These are phyloP conservation scores for Diabrotica balteata DNA, from an alignment of 2,888 invertebrate species.

Conservation along the genomic window DNA sequence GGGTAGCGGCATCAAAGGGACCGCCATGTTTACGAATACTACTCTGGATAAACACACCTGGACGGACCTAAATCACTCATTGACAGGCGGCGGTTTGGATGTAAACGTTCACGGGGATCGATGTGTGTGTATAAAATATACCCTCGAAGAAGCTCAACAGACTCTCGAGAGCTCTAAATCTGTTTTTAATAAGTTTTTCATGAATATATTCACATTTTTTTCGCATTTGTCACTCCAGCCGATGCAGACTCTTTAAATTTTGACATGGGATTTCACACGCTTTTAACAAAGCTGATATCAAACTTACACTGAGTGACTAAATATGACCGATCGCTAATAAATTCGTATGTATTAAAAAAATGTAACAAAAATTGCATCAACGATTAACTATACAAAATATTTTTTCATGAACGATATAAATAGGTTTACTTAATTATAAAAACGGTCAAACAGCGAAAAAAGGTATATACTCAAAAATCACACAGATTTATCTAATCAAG, in stretches of 20 bases:
- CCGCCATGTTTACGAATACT: slow-evolving; percentile 55
- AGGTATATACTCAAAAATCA: too few species aligned
- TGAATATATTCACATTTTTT: slow-evolving; percentile 24
- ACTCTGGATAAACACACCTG: slow-evolving; percentile 59
- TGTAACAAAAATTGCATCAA: too few species aligned
- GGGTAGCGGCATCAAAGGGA: slow-evolving; percentile 50
- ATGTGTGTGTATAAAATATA: slow-evolving; percentile 13
- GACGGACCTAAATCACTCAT: slow-evolving; percentile 55
- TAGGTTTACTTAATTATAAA: too few species aligned
- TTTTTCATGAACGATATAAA: too few species aligned
- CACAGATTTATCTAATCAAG: too few species aligned
- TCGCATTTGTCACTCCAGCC: slow-evolving; percentile 17
- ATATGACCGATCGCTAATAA: too few species aligned
- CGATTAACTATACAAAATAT: too few species aligned
- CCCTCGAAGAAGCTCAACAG: slow-evolving; percentile 19
- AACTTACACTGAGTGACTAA: too few species aligned
- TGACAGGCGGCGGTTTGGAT: slow-evolving; percentile 20
- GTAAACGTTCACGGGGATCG: slow-evolving; percentile 19
- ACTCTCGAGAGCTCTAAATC: slow-evolving; percentile 25
- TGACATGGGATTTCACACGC: background rate
- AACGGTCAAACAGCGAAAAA: too few species aligned
- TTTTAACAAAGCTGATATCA: too few species aligned
- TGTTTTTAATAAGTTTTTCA: slow-evolving; percentile 29
- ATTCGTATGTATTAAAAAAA: too few species aligned
- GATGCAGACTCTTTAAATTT: background rate